A percentile compares a stretch with the other conserved stretches of the same genome.
These are phyloP conservation scores for Pelodiscus sinensis DNA, from an alignment of 2,113 vertebrate genomes.

Conservation along the genomic window DNA sequence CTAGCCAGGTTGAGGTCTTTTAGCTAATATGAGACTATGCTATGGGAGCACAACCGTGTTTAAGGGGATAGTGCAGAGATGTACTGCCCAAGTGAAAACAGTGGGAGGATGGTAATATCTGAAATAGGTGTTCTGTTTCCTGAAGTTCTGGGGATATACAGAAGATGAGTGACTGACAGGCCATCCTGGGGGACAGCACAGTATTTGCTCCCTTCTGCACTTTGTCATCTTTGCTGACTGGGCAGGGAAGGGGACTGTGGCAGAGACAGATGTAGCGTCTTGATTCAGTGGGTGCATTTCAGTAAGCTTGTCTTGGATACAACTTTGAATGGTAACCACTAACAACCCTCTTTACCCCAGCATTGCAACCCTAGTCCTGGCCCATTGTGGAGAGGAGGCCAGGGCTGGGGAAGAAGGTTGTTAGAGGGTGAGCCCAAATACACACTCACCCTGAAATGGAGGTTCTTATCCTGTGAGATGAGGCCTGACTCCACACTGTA, in stretches of 20 bases:
- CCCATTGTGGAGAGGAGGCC: not conserved
- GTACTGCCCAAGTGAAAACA: not conserved
- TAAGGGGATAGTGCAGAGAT: slow-evolving; percentile 30
- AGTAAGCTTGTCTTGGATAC: not conserved
- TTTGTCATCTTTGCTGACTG: not conserved
- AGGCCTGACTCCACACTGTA: not conserved
- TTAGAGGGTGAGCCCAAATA: no score
- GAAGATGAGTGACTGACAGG: accelerated
- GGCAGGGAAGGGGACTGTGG: not conserved
- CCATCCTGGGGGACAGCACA: not conserved
- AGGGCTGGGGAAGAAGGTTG: no score
- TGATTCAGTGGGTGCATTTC: not conserved
- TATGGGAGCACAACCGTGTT: slow-evolving; percentile 32
- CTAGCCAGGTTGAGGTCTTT: slow-evolving; percentile 47
- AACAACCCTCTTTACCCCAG: not conserved
- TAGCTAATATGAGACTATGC: not conserved
- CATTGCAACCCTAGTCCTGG: not conserved
- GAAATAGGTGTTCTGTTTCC: not conserved
- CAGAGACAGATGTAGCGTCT: not conserved
- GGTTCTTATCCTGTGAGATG: not conserved
- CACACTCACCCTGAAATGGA: not conserved
- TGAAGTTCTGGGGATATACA: not conserved
- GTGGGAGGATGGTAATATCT: slow-evolving; percentile 4
- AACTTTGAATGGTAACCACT: no score
- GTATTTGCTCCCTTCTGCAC: not conserved